Conservation (phyloP, 2,113 vertebrate genomes). For the Pipra filicauda region DNA sequence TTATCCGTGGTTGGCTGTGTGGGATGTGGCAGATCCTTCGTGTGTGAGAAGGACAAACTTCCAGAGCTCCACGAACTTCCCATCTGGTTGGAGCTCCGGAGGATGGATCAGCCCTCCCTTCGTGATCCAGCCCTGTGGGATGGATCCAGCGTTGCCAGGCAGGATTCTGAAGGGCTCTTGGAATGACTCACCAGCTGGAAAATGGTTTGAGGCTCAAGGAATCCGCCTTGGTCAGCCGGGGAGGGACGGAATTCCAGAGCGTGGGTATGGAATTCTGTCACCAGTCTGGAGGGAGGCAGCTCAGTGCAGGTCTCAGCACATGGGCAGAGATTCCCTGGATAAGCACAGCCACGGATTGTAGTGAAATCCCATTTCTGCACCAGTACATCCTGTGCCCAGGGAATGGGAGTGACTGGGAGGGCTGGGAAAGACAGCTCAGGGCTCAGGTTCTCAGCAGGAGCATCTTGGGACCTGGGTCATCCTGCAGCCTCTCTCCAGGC, state of each 20-base stretch:
- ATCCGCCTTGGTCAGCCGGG: neutral
- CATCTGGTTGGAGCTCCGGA: neutral
- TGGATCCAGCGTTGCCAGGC: neutral
- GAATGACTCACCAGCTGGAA: neutral
- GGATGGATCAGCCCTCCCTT: neutral
- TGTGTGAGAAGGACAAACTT: neutral
- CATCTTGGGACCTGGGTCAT: no score
- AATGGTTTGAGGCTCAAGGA: neutral
- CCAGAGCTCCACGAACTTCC: neutral
- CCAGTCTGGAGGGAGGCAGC: rapidly evolving
- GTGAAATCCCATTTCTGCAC: neutral
- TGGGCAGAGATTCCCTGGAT: neutral
- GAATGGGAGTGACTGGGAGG: neutral
- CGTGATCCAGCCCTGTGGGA: neutral
- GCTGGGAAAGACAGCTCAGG: neutral
- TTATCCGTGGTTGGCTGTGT: neutral
- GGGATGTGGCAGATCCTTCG: neutral
- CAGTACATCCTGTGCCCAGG: neutral
- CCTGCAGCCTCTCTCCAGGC: neutral
- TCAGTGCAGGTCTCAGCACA: neutral
- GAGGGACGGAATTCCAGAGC: neutral
- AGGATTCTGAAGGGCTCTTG: neutral
- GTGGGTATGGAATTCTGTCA: rapidly evolving
- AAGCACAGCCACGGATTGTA: neutral
- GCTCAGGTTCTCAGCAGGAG: neutral